phyloP scores from a whole-genome alignment of 2,888 invertebrate genomes.

The Hirtodrosophila histrioides region DNA sequence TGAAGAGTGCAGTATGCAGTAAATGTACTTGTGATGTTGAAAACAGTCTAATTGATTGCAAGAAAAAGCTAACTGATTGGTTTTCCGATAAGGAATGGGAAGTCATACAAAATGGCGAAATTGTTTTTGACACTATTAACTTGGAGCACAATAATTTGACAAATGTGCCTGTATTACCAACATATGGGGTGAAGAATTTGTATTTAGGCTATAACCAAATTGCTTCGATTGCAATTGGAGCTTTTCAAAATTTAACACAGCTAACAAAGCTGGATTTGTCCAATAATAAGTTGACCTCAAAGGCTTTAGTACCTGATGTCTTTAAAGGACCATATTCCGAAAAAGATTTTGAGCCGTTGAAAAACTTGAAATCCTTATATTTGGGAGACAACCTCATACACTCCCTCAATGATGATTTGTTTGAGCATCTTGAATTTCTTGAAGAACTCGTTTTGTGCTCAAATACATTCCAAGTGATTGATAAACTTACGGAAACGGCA shows the following conservation, averaged over 20 bases:
- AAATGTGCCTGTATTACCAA: slow-evolving; percentile 84
- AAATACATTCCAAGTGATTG: slow-evolving; percentile 90
- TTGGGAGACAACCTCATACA: slow-evolving; percentile 90
- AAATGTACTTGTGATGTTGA: slow-evolving; percentile 85
- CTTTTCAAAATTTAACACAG: slow-evolving; percentile 87
- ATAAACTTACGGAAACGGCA: slow-evolving; percentile 87
- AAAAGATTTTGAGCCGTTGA: slow-evolving; percentile 71
- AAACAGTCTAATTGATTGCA: slow-evolving; percentile 86
- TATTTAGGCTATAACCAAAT: slow-evolving; percentile 88
- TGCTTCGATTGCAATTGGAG: slow-evolving; percentile 86
- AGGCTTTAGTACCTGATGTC: slow-evolving; percentile 87
- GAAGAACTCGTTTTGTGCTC: slow-evolving; percentile 88
- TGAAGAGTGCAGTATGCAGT: slow-evolving; percentile 85
- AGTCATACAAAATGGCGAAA: slow-evolving; percentile 72
- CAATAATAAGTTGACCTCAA: slow-evolving; percentile 87
- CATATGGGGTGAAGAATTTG: slow-evolving; percentile 85
- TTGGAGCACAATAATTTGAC: slow-evolving; percentile 80
- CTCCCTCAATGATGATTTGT: slow-evolving; percentile 89
- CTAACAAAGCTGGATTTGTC: slow-evolving; percentile 89
- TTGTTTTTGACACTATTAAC: slow-evolving; percentile 76
- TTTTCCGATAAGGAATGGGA: slow-evolving; percentile 87
- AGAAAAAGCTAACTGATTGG: slow-evolving; percentile 81
- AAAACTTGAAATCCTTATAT: slow-evolving; percentile 80
- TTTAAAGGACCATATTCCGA: slow-evolving; percentile 86
- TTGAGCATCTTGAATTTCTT: slow-evolving; percentile 90